A percentile compares a stretch with the other conserved stretches of the same genome.
Conservation (phyloP, 2,797 vertebrate genomes). For the Channa striata region DNA sequence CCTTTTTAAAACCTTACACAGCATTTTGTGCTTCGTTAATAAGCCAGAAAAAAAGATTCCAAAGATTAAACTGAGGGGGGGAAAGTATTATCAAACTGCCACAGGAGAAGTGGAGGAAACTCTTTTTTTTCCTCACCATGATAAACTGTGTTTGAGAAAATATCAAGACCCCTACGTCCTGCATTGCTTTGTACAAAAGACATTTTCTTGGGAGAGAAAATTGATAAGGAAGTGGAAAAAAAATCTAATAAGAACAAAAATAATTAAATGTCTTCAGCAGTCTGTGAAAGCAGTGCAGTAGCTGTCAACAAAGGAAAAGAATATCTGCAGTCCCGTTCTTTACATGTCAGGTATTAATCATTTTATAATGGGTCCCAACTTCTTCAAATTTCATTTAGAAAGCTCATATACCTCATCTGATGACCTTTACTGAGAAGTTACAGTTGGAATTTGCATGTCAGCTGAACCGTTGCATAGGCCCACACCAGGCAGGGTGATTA, state of each 20-base stretch:
- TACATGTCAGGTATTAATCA: slow-evolving; percentile 13
- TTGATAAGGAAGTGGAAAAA: slow-evolving; percentile 20
- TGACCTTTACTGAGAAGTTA: background rate
- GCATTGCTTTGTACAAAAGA: slow-evolving; percentile 18
- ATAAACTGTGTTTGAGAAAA: slow-evolving; percentile 52
- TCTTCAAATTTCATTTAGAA: background rate
- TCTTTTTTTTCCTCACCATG: slow-evolving; percentile 36
- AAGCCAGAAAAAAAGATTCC: slow-evolving; percentile 48
- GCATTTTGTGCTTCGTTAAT: slow-evolving; percentile 34
- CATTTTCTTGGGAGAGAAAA: slow-evolving; percentile 24
- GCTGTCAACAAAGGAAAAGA: slow-evolving; percentile 1
- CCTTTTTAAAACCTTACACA: slow-evolving; percentile 43
- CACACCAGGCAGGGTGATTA: background rate
- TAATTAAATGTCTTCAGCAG: background rate
- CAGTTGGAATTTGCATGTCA: too few relatives aligned
- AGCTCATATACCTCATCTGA: background rate
- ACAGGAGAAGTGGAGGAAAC: slow-evolving; percentile 22
- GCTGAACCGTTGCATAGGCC: too few relatives aligned
- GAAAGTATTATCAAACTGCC: slow-evolving; percentile 41
- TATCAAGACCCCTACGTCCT: slow-evolving; percentile 36
- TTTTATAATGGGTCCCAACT: background rate
- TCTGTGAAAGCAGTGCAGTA: background rate
- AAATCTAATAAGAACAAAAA: slow-evolving; percentile 19
- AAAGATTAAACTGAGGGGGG: slow-evolving; percentile 49
- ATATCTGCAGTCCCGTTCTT: background rate